A percentile compares a stretch with the other conserved stretches of the same genome.
phyloP scores from a whole-genome alignment of 2,888 invertebrate genomes.

The Drosophila falleni region DNA sequence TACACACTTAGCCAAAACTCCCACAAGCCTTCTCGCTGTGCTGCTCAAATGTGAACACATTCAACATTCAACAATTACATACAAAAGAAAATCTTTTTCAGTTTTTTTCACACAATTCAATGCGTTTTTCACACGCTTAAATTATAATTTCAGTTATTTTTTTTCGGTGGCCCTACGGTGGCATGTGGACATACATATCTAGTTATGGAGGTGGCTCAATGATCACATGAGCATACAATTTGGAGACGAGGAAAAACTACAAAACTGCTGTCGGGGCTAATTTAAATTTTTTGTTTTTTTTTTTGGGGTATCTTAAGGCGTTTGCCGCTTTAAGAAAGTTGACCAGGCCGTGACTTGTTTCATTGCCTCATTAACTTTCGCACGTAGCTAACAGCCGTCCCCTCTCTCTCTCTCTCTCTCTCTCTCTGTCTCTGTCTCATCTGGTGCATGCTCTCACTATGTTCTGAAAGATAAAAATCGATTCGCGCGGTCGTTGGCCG shows the following conservation, averaged over 20 bases:
- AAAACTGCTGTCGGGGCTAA: slow-evolving; percentile 60
- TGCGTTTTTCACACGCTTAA: slow-evolving; percentile 80
- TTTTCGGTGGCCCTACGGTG: slow-evolving; percentile 28
- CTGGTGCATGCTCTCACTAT: slow-evolving; percentile 5
- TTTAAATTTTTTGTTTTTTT: slow-evolving; percentile 68
- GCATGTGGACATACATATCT: slow-evolving; percentile 30
- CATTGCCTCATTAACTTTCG: slow-evolving; percentile 77
- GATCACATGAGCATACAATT: slow-evolving; percentile 74
- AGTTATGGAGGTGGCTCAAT: slow-evolving; percentile 21
- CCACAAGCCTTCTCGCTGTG: slow-evolving; percentile 18
- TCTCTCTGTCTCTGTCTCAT: background rate
- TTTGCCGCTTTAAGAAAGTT: slow-evolving; percentile 70
- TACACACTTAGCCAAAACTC: slow-evolving; percentile 34
- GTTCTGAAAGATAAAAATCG: slow-evolving; percentile 78
- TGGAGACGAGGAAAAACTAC: slow-evolving; percentile 10
- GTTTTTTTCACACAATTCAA: slow-evolving; percentile 83
- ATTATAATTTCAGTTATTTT: slow-evolving; percentile 76
- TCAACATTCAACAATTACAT: slow-evolving; percentile 63
- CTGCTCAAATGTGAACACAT: slow-evolving; percentile 68
- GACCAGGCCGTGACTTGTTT: slow-evolving; percentile 71
- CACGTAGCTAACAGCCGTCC: slow-evolving; percentile 54
- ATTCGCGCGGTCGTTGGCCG: slow-evolving; percentile 80
- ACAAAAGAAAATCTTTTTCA: slow-evolving; percentile 54
- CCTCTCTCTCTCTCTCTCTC: slow-evolving; percentile 19
- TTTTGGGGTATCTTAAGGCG: slow-evolving; percentile 36